phyloP scores from a whole-genome alignment of 2,797 vertebrate genomes.

The Fringilla coelebs region DNA sequence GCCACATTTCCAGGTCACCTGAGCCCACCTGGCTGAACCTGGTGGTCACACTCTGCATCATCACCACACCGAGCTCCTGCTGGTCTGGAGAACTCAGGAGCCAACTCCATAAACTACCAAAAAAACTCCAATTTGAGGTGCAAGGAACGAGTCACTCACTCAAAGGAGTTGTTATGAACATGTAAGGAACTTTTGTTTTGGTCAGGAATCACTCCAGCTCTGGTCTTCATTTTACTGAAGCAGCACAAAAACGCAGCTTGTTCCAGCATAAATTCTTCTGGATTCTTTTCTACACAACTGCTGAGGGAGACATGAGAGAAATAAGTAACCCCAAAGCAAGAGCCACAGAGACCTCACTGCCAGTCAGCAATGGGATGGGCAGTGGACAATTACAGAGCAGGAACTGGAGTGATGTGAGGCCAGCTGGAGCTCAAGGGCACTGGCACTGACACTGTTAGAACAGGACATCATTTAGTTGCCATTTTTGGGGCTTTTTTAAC shows the following conservation, averaged over 20 bases:
- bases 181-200: neutral
- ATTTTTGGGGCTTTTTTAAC: neutral
- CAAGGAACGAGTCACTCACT: neutral
- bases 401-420: neutral
- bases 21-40: neutral
- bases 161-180: neutral
- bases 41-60: neutral
- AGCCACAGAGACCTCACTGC: neutral
- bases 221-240: neutral
- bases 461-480: neutral
- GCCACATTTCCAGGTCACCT: neutral
- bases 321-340: neutral
- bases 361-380: neutral
- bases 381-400: neutral
- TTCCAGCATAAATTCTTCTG: neutral
- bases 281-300: neutral
- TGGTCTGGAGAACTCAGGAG: neutral
- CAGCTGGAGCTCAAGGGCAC: neutral
- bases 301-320: conserved; percentile 33
- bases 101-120: neutral
- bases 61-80: neutral
- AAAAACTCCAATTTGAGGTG: neutral
- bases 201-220: neutral
- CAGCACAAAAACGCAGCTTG: neutral
- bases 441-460: neutral